These are phyloP conservation scores for Nerophis ophidion DNA, from an alignment of 2,113 vertebrate genomes.

Conservation along the genomic window DNA sequence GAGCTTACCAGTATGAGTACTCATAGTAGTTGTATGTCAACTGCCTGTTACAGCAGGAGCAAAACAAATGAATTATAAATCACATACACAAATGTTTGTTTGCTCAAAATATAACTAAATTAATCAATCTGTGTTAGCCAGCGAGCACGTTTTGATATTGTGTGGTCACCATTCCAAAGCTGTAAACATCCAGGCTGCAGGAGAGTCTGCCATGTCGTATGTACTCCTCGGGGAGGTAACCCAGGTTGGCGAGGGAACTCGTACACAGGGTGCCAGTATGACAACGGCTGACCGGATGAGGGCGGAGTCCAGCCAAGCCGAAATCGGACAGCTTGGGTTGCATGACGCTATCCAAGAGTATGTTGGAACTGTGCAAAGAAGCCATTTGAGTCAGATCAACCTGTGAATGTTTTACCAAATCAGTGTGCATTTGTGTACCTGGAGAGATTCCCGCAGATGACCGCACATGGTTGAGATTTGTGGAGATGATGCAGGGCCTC, in stretches of 20 bases:
- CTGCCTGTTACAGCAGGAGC: too few species aligned
- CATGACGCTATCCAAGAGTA: conserved; percentile 63
- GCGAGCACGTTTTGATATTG: too few species aligned
- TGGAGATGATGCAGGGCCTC: conserved; percentile 66
- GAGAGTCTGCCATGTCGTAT: conserved; percentile 67
- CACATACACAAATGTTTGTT: too few species aligned
- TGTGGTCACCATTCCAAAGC: conserved; percentile 65
- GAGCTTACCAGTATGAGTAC: too few species aligned
- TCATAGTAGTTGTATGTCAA: too few species aligned
- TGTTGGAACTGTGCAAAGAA: conserved; percentile 55
- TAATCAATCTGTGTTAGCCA: too few species aligned
- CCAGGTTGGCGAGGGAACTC: conserved; percentile 46
- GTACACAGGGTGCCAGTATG: conserved; percentile 49
- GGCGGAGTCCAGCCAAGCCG: conserved; percentile 62
- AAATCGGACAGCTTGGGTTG: conserved; percentile 69
- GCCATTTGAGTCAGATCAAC: neutral
- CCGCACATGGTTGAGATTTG: conserved; percentile 32
- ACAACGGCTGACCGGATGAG: conserved; percentile 48
- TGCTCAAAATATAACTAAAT: too few species aligned
- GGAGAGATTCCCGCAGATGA: conserved; percentile 68
- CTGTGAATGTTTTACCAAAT: neutral
- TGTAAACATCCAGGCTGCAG: conserved; percentile 73
- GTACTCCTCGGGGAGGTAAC: conserved; percentile 70
- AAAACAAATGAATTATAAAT: too few species aligned
- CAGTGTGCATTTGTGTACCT: conserved; percentile 41